Conservation (phyloP, 2,888 invertebrate genomes). For the Thera obeliscata region DNA sequence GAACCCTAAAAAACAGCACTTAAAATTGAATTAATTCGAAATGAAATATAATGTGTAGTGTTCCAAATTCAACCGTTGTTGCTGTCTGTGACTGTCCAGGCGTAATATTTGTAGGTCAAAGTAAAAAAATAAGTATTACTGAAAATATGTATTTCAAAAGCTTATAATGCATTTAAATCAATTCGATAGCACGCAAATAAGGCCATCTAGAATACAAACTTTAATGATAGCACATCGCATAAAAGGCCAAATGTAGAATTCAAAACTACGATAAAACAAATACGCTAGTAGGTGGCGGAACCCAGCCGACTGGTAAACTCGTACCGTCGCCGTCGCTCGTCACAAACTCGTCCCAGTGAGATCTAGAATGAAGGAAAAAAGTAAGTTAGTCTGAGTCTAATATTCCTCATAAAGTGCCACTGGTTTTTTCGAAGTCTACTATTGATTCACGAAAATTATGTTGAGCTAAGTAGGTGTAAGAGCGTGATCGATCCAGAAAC, state of each 20-base stretch:
- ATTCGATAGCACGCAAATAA: conserved; percentile 33
- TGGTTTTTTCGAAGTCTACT: too few species aligned
- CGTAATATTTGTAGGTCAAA: neutral
- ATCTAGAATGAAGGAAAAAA: conserved; percentile 67
- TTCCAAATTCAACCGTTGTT: too few species aligned
- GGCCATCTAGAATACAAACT: conserved; percentile 22
- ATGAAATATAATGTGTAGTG: too few species aligned
- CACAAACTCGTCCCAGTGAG: conserved; percentile 76
- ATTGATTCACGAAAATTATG: too few species aligned
- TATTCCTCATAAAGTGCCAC: too few species aligned
- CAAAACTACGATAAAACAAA: neutral
- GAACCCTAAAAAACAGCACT: too few species aligned
- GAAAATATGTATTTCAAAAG: conserved; percentile 34
- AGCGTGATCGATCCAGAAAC: too few species aligned
- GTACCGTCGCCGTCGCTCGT: conserved; percentile 83
- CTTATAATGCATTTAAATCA: conserved; percentile 33
- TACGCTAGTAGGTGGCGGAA: conserved; percentile 73
- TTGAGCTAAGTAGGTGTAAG: too few species aligned
- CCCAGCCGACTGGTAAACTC: conserved; percentile 89
- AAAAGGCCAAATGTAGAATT: conserved; percentile 32
- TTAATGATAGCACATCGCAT: conserved; percentile 20
- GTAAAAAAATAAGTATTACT: conserved; percentile 8
- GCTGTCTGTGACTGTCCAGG: too few species aligned
- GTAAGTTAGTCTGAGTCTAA: neutral
- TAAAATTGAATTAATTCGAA: too few species aligned